A percentile compares a stretch with the other conserved stretches of the same genome.
These are phyloP conservation scores for Rhinophrynus dorsalis DNA, from an alignment of 2,797 vertebrate species.

Conservation along the genomic window DNA sequence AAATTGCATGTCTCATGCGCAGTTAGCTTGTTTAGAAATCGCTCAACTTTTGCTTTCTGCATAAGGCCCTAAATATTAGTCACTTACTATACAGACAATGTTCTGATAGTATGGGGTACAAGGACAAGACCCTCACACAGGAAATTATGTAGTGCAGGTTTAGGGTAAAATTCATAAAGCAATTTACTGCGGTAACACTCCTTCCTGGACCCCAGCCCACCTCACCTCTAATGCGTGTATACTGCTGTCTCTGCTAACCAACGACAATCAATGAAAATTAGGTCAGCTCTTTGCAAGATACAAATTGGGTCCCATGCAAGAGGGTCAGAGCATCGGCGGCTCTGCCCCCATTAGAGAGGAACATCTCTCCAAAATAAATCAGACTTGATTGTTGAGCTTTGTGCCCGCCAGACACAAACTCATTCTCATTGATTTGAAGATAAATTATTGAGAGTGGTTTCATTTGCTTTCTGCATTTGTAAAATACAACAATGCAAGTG, in stretches of 20 bases:
- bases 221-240: constrained; percentile 49
- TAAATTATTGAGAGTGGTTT: constrained; percentile 76
- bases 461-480: constrained; percentile 70
- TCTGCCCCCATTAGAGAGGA: constrained; percentile 63
- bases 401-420: constrained; percentile 68
- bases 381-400: constrained; percentile 70
- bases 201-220: constrained; percentile 45
- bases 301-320: constrained; percentile 67
- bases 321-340: constrained; percentile 59
- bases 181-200: constrained; percentile 46
- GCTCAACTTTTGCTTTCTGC: no score
- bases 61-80: no score
- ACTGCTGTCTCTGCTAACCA: constrained; percentile 57
- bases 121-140: no score
- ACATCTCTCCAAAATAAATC: constrained; percentile 80
- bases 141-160: background rate
- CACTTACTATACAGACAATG: no score
- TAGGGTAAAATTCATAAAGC: constrained; percentile 7
- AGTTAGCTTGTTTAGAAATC: no score
- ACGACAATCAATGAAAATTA: constrained; percentile 74
- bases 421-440: constrained; percentile 78
- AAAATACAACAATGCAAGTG: constrained; percentile 61
- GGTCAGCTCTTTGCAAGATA: constrained; percentile 67
- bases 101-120: no score
- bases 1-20: no score